Percentiles rank a stretch among this genome's conserved stretches.
Conservation (phyloP, 2,888 invertebrate species). For the Drosophila dives region DNA sequence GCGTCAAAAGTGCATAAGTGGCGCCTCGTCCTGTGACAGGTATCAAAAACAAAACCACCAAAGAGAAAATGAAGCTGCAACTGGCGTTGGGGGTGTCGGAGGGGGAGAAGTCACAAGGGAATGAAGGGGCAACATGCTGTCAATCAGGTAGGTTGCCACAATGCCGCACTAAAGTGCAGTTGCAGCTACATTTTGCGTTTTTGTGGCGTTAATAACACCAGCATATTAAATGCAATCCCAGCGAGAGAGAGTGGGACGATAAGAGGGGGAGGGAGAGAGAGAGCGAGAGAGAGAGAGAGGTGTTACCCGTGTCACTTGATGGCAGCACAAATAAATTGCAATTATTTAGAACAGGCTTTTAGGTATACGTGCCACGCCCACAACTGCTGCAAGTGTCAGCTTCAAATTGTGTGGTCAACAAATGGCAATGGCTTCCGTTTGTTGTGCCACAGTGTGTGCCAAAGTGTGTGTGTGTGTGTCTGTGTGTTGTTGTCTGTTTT, state of each 20-base stretch:
- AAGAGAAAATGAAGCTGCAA: neutral
- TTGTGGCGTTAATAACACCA: slow-evolving; percentile 57
- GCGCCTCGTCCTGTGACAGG: slow-evolving; percentile 40
- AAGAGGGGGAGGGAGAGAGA: neutral
- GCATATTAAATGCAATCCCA: slow-evolving; percentile 27
- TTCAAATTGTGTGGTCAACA: slow-evolving; percentile 64
- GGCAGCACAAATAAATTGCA: slow-evolving; percentile 72
- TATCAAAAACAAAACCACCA: slow-evolving; percentile 42
- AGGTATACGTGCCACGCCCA: slow-evolving; percentile 18
- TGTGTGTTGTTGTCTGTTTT: neutral
- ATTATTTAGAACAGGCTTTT: slow-evolving; percentile 76
- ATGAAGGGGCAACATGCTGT: slow-evolving; percentile 29
- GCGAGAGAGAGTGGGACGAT: neutral
- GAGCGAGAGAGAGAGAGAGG: neutral
- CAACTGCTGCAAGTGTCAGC: slow-evolving; percentile 25
- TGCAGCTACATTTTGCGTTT: slow-evolving; percentile 60
- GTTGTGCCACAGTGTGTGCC: slow-evolving; percentile 10
- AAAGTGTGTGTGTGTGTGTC: slow-evolving; percentile 1
- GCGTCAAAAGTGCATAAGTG: slow-evolving; percentile 61
- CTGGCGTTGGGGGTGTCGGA: neutral
- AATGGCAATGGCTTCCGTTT: slow-evolving; percentile 45
- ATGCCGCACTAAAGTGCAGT: slow-evolving; percentile 49
- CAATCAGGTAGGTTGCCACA: slow-evolving; percentile 48
- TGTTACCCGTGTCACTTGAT: slow-evolving; percentile 42
- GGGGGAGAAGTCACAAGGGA: neutral